Percentiles rank a stretch among this genome's conserved stretches.
These are phyloP conservation scores for Leucoraja ocellata DNA, from an alignment of 2,797 vertebrate species.

Conservation along the genomic window DNA sequence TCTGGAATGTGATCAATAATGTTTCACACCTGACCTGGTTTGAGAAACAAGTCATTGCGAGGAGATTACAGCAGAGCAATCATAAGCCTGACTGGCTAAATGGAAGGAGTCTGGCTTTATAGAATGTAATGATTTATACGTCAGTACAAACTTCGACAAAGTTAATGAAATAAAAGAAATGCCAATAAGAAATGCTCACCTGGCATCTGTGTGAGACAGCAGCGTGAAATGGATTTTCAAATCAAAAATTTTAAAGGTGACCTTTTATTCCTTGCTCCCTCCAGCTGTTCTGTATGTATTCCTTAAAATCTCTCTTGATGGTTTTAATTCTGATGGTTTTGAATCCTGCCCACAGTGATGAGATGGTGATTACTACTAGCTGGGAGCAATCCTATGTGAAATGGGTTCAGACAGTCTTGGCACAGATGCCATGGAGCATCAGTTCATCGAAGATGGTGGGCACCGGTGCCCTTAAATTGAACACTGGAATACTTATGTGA, in stretches of 20 bases:
- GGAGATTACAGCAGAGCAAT: constrained; percentile 1
- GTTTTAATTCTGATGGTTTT: constrained; percentile 1
- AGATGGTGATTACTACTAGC: background rate
- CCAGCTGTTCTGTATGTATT: background rate
- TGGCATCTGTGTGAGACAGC: background rate
- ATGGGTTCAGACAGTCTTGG: too few relatives aligned
- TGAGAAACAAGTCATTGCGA: background rate
- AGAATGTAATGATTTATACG: background rate
- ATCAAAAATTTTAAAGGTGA: background rate
- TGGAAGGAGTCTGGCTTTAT: background rate
- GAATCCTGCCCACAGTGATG: background rate
- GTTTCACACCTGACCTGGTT: constrained; percentile 26
- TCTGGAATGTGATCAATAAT: constrained; percentile 3
- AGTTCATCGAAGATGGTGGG: background rate
- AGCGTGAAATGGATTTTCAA: constrained; percentile 11
- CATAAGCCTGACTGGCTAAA: constrained; percentile 31
- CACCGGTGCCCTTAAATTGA: background rate
- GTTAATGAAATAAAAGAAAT: constrained; percentile 18
- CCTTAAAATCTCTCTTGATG: background rate
- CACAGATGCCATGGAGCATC: background rate
- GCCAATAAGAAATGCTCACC: background rate
- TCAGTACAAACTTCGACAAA: background rate
- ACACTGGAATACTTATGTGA: background rate
- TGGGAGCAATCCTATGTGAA: background rate
- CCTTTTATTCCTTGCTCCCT: background rate